Evolutionary conservation across 2,797 vertebrate species (phyloP).

Genomic region (Premnoplex brunnescens): DNA sequence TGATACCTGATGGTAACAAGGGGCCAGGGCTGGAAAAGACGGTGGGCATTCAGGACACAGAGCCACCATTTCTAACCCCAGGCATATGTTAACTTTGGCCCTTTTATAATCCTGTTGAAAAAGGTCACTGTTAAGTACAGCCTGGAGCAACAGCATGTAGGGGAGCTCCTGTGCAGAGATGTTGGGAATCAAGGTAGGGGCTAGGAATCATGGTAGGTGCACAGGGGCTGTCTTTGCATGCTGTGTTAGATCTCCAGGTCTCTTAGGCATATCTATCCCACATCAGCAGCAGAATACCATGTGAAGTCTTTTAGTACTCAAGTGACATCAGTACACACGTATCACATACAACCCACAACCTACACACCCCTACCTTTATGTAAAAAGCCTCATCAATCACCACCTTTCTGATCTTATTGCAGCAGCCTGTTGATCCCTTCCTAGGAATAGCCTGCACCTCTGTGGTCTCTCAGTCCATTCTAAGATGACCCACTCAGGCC

Average conservation of each 20-base stretch:
- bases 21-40: not conserved
- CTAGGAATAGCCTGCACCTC: not conserved
- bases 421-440: not conserved
- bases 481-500: not conserved
- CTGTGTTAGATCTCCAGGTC: not conserved
- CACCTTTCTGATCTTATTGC: not conserved
- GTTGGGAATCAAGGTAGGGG: not conserved
- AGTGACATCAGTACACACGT: not conserved
- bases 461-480: not conserved
- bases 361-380: not conserved
- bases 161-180: not conserved
- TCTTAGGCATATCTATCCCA: not conserved
- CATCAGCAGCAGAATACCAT: not conserved
- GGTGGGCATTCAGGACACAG: not conserved
- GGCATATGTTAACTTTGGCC: not conserved
- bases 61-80: not conserved
- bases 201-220: not conserved
- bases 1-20: not conserved
- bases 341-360: not conserved
- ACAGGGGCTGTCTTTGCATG: not conserved
- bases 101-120: not conserved
- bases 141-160: not conserved
- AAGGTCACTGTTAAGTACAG: not conserved
- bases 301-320: not conserved
- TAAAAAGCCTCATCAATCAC: not conserved